Base-by-base conservation (phyloP, 2,888 invertebrate genomes). In the Vandiemenella viatica region DNA sequence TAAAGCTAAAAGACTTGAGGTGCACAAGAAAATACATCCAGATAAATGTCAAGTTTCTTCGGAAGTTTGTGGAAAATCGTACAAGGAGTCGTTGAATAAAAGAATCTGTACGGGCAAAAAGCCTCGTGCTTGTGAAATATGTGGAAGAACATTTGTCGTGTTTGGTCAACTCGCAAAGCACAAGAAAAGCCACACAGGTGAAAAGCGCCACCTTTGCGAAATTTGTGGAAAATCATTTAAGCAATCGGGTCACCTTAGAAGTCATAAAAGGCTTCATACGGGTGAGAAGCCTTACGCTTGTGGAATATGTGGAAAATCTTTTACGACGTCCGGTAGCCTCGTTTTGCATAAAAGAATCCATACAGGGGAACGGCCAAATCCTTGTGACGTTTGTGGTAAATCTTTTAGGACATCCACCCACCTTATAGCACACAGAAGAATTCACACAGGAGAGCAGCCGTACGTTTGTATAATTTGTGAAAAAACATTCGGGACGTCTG, bases 61-160 rank as follows among this genome's bases (percentile, higher is more conserved):
- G n/a, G n/a, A n/a, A n/a, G n/a, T n/a, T n/a, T n/a, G n/a, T n/a
- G n/a, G n/a, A n/a, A n/a, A n/a, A n/a, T n/a, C n/a, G n/a, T n/a
- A n/a, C n/a, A n/a, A n/a, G n/a, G n/a, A n/a, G n/a, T n/a, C n/a
- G n/a, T n/a, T n/a, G n/a, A n/a, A n/a, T n/a, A n/a, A n/a, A n/a
- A n/a, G n/a, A n/a, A n/a, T n/a, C n/a, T n/a, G n/a, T n/a, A n/a
- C n/a, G n/a, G 26, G 26, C 8, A 26, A 7, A 13, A 26, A 26
- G 26, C 56, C 54, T 3, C 49, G 44, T 16, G 19, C 26, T 57
- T 62, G 60, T 58, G 59, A 42, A 44, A 55, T 59, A 13, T 63
- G 64, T 46, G 54, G 55, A 1, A 56, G 56, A 43, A 56, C 61
- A 2, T 55, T 46, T 23, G 48, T 44, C 18, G 49, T 43, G 7